Evolutionary conservation across 2,797 vertebrate genomes (phyloP), one percentile per base, ranked within the genome.

Genomic region (Cynodonichthys magdalenae): DNA sequence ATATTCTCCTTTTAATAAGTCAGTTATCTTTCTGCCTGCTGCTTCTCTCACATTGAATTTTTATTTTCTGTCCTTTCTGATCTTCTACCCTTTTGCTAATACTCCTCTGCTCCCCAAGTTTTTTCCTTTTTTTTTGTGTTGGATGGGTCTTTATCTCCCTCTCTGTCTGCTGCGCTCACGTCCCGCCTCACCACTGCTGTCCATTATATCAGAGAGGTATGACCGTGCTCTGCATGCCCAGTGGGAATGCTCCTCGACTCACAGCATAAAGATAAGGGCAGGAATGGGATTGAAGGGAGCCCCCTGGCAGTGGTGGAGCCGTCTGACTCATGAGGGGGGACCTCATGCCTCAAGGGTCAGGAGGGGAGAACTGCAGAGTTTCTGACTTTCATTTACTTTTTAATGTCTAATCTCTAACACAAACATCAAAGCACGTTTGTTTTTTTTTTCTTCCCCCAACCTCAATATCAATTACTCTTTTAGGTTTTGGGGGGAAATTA

Each of bases 181-280:
- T 46, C 44, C 56, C 36, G 53, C 59, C 73, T 63, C 55, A 41
- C 53, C 60, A 18, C 44, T 0, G 0, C 74, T 59, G 59, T 71
- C 58, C 65, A 51, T 68, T 47, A 58, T 54, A 62, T 47, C 60
- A 34, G 46, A 61, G 57, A 59, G 58, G 60, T 60, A 46, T 54
- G 53, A 18, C 50, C 42, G 56, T 52, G 48, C 44, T 63, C 66
- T 52, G 41, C 69, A 55, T 70, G 70, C 65, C 80, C 85, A 59
- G 34, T 54, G 74, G 78, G 81, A 75, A 51, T 56, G 58, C 73
- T 77, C 51, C 45, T 53, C 20, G 51, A 73, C 55, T 72, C 62
- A 62, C 56, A 0, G 53, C 63, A n/a, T 62, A 63, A 36, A 83
- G 80, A 81, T 81, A 77, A 85, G 66, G 18, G 28, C 18, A 65